These are phyloP conservation scores for Sipha flava DNA, from an alignment of 1,140 invertebrate species.

Conservation along the genomic window DNA sequence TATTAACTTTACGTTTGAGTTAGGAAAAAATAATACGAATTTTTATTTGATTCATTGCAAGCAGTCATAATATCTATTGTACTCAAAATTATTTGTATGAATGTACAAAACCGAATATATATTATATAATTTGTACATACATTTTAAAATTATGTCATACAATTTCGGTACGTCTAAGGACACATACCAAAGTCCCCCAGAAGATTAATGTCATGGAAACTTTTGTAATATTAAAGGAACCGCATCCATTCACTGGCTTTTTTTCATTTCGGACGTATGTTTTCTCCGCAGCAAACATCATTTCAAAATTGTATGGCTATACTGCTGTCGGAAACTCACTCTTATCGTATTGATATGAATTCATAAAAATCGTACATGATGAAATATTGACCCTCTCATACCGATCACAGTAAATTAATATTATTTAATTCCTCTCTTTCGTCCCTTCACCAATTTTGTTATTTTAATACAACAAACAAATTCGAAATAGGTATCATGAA, in stretches of 20 bases:
- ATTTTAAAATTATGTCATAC: not conserved
- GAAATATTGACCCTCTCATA: not conserved
- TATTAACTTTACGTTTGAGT: not conserved
- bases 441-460: no score
- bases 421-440: not conserved
- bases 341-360: not conserved
- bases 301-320: not conserved
- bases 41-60: not conserved
- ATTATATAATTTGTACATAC: not conserved
- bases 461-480: no score
- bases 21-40: not conserved
- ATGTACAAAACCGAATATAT: no score
- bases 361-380: not conserved
- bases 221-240: not conserved
- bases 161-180: not conserved
- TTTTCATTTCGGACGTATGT: not conserved
- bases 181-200: not conserved
- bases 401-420: not conserved
- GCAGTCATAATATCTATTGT: not conserved
- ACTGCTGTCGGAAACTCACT: not conserved
- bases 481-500: no score
- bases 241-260: not conserved
- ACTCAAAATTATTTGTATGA: not conserved
- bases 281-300: not conserved
- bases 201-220: not conserved